Base-by-base conservation (phyloP, 1,140 invertebrate species). In the Ylistrum balloti region DNA sequence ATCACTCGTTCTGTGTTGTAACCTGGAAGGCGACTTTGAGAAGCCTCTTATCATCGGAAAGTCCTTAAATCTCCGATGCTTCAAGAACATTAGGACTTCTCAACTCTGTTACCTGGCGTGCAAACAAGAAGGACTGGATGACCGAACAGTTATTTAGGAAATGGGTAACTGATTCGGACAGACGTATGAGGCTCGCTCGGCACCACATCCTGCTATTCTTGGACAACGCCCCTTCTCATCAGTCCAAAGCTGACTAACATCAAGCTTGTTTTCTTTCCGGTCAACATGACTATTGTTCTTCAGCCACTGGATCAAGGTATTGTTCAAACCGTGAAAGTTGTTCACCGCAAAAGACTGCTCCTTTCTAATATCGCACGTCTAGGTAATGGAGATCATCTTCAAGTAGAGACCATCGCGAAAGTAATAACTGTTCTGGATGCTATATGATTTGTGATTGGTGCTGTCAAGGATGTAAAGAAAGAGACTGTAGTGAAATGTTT, bases 251-350 rank as follows among this genome's bases (percentile, higher is more conserved):
- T 11, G 56, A 87, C 7, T 35, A 87, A 13, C 89, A n/a, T n/a
- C n/a, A n/a, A n/a, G n/a, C n/a, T n/a, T n/a, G n/a, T n/a, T n/a
- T n/a, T n/a, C n/a, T n/a, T n/a, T n/a, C n/a, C n/a, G n/a, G 22
- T 87, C 0, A 92, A 94, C 85, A 91, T 87, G 0, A 94, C 93
- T 35, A 94, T 86, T 11, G 90, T 87, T 13, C 34, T 91, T 17
- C 93, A 93, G 86, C 92, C 92, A 35, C 74, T 94, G 48, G 92
- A 94, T 38, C 86, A 92, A 33, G 92, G 91, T 5, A 93, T 94
- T 33, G 93, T 94, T 91, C 93, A 90, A n/a, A 91, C 92, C 32
- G 91, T 89, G 34, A 91, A 88, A 20, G 22, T 48, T 10, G 45
- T 48, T 5, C 22, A 48, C 45, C 11, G 45, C 2, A 48, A 48